Evolutionary conservation across 92 coral and sea anemone species (phyloP), one percentile per base, ranked within the genome.

Genomic region (Diadumene lineata): DNA sequence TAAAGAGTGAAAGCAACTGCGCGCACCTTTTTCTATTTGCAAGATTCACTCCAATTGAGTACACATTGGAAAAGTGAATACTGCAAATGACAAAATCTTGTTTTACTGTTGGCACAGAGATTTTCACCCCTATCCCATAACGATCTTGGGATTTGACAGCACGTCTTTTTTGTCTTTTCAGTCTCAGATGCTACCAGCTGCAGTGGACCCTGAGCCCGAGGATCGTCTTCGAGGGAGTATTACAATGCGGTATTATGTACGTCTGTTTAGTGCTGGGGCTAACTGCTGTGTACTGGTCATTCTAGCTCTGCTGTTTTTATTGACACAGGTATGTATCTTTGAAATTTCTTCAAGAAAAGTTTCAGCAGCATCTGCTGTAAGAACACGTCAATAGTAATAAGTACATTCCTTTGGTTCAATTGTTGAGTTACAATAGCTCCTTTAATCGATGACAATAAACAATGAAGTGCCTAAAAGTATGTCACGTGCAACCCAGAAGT

Each of bases 191-290:
- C 21, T 68, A 23, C 60, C 53, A 64, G 69, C 64, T n/a, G n/a
- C n/a, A 15, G 87, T 53, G 19, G 85, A 86, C 26, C 66, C 80
- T 4, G 92, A 83, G 60, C 84, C 82, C 1, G 98, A 90, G 24
- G 85, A 88, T 32, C 85, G 96, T 15, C 88, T 92, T 2, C 85
- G 96, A 43, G 96, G 98, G n/a, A 82, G 78, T 60, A 93, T 93
- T 55, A 86, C 96, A 1, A 76, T 56, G 64, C 74, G 90, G 27
- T 72, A 84, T 32, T 93, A 93, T 68, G 56, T 73, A 69, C 68
- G 77, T 43, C 89, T 87, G 76, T 93, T 93, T 70, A 74, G 70
- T 48, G 89, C 98, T 50, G 98, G 96, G 51, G 98, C 85, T 0
- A 77, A 63, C 81, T 83, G 76, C 50, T 46, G 69, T 53, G 58